phyloP scores from a whole-genome alignment of 2,797 vertebrate species.

The Brachymystax lenok region DNA sequence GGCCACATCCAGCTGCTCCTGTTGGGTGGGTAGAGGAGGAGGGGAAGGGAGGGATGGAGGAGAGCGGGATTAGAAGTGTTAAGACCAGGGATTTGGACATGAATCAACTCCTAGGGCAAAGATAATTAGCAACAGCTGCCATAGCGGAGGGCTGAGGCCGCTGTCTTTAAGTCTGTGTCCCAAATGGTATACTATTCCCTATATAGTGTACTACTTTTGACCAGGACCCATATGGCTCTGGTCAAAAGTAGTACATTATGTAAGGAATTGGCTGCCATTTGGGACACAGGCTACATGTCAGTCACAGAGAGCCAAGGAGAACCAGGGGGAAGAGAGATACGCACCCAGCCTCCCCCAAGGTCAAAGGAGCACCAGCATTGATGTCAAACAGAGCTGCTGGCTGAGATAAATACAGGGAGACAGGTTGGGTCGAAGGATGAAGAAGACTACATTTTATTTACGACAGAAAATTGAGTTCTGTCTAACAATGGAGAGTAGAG shows the following conservation, averaged over 20 bases:
- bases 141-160: not conserved
- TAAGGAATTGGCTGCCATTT: too few species aligned
- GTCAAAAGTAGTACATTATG: too few species aligned
- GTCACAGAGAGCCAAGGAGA: not conserved
- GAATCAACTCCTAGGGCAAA: not conserved
- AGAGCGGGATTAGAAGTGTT: not conserved
- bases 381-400: not conserved
- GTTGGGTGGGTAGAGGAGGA: conserved; percentile 25
- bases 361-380: not conserved
- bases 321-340: not conserved
- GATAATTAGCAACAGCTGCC: not conserved
- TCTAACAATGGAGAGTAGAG: not conserved
- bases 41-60: conserved; percentile 32
- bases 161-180: too few species aligned
- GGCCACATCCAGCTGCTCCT: conserved; percentile 97
- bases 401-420: not conserved
- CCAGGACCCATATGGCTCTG: too few species aligned
- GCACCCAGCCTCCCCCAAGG: not conserved
- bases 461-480: too few species aligned
- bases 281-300: too few species aligned
- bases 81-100: not conserved
- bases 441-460: too few species aligned
- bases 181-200: too few species aligned
- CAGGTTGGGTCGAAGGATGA: not conserved
- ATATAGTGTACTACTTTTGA: too few species aligned